These are phyloP conservation scores for Pseudachorutes palmiensis DNA, from an alignment of 1,140 invertebrate genomes.

Conservation along the genomic window DNA sequence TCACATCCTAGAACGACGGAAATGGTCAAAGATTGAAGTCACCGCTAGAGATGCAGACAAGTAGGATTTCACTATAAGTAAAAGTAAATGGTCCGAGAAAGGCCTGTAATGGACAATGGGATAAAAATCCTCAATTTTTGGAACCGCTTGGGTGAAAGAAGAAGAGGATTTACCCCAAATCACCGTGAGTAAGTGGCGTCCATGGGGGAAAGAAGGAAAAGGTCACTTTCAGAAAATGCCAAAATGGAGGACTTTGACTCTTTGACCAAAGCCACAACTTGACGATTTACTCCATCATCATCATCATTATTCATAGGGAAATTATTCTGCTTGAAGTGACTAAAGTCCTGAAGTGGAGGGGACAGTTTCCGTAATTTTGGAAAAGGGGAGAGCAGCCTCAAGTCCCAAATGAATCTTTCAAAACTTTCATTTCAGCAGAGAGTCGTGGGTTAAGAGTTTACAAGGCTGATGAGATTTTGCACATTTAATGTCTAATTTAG, in stretches of 20 bases:
- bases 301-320: slow-evolving; percentile 12
- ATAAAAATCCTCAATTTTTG: slow-evolving; percentile 10
- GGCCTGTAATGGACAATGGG: slow-evolving; percentile 7
- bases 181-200: not conserved
- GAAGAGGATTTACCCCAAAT: not conserved
- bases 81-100: slow-evolving; percentile 5
- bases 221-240: not conserved
- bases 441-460: not conserved
- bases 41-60: not conserved
- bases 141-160: not conserved
- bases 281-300: slow-evolving; percentile 7
- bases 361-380: not conserved
- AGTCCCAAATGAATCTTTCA: not conserved
- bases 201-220: not conserved
- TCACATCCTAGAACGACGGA: too few species aligned
- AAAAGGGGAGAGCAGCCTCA: not conserved
- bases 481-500: too few species aligned
- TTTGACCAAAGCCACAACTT: not conserved
- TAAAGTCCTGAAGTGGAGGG: not conserved
- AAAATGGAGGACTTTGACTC: not conserved
- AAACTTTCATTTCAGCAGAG: too few species aligned
- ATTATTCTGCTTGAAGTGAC: not conserved
- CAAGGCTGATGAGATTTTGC: not conserved
- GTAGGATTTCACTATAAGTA: not conserved
- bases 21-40: too few species aligned